A percentile compares a stretch with the other conserved stretches of the same genome.
Evolutionary conservation across 2,797 vertebrate genomes (phyloP).

Genomic region (Iguana delicatissima): DNA sequence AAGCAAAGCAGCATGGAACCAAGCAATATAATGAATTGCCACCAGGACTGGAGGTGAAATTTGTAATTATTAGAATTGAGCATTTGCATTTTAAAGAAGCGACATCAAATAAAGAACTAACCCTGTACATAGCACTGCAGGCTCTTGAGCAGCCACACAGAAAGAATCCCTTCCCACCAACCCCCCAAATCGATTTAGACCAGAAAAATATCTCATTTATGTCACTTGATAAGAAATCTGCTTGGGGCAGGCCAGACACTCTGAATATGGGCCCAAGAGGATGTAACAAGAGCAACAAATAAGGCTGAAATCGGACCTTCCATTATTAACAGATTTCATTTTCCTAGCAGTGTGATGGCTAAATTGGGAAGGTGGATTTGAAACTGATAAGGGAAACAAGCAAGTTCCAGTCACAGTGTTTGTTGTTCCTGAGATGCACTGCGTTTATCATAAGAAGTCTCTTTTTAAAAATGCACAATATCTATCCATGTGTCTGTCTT

Average conservation of each 20-base stretch:
- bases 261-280: conserved; percentile 32
- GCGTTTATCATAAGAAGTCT: conserved; percentile 55
- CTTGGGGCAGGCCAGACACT: background rate
- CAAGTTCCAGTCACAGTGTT: rapidly evolving
- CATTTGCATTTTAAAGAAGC: conserved; percentile 11
- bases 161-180: background rate
- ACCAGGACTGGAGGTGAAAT: conserved; percentile 3
- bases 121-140: rapidly evolving
- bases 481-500: too few relatives aligned
- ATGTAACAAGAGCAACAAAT: background rate
- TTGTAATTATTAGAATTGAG: conserved; percentile 31
- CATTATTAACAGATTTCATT: background rate
- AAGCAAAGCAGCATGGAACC: background rate
- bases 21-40: conserved; percentile 40
- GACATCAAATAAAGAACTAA: conserved; percentile 13
- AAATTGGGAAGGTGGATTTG: rapidly evolving
- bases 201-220: conserved; percentile 33
- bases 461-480: too few relatives aligned
- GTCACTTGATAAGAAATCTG: conserved; percentile 47
- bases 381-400: background rate
- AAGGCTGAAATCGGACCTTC: conserved; percentile 30
- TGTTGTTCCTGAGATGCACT: background rate
- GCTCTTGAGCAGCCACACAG: background rate
- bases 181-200: background rate
- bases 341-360: background rate